phyloP scores from a whole-genome alignment of 2,888 invertebrate genomes.

The Acrocyrtus sp. region DNA sequence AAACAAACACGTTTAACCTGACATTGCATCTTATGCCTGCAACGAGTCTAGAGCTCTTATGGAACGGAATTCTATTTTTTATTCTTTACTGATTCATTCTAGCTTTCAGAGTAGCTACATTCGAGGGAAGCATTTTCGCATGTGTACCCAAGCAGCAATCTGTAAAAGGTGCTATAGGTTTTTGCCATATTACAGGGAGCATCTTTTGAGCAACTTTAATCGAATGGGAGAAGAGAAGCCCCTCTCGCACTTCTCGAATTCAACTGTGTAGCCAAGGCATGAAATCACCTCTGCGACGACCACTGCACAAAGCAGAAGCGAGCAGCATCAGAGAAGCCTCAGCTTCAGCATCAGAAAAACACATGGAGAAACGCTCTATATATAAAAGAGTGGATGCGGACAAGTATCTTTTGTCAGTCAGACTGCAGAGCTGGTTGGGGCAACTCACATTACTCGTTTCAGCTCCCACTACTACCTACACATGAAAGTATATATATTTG shows the following conservation, averaged over 20 bases:
- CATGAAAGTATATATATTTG: background rate
- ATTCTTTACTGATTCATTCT: too few relatives aligned
- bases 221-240: background rate
- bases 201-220: background rate
- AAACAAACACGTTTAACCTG: too few relatives aligned
- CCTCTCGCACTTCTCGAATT: background rate
- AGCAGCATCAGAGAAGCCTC: background rate
- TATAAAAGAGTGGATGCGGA: conserved; percentile 23
- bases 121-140: too few relatives aligned
- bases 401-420: conserved; percentile 37
- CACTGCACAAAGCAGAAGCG: background rate
- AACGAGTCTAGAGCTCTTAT: too few relatives aligned
- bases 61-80: too few relatives aligned
- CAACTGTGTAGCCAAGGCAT: background rate
- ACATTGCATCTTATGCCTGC: too few relatives aligned
- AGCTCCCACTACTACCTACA: too few relatives aligned
- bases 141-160: too few relatives aligned
- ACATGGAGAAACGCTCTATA: conserved; percentile 41
- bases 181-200: too few relatives aligned
- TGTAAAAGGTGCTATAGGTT: too few relatives aligned
- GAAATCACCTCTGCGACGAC: conserved; percentile 1
- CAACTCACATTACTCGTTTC: conserved; percentile 12
- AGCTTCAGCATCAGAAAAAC: too few relatives aligned
- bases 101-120: too few relatives aligned
- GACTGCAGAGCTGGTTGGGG: conserved; percentile 45